A percentile compares a stretch with the other conserved stretches of the same genome.
Evolutionary conservation across 2,888 invertebrate species (phyloP).

Genomic region (Drosophila nigricruria): DNA sequence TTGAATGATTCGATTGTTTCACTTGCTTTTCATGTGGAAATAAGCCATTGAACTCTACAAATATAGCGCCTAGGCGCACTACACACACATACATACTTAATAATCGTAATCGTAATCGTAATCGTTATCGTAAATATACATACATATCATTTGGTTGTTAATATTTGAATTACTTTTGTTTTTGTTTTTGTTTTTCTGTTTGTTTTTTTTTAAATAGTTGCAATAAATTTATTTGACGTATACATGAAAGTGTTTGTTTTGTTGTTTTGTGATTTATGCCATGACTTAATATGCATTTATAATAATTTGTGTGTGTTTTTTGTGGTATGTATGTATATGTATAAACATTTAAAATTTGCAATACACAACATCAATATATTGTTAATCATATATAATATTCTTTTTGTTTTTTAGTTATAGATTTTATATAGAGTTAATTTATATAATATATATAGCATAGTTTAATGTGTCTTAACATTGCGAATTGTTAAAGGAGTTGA

Average conservation of each 20-base stretch:
- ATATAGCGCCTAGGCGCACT: constrained; percentile 45
- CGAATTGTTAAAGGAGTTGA: constrained; percentile 21
- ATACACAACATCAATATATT: constrained; percentile 82
- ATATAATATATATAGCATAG: constrained; percentile 44
- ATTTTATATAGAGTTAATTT: constrained; percentile 48
- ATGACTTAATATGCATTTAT: constrained; percentile 51
- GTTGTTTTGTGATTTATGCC: constrained; percentile 34
- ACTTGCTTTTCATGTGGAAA: constrained; percentile 25
- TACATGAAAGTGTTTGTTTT: constrained; percentile 62
- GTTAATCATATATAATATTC: constrained; percentile 70
- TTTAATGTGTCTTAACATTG: constrained; percentile 46
- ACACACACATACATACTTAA: constrained; percentile 68
- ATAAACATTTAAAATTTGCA: constrained; percentile 80
- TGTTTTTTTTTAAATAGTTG: constrained; percentile 55
- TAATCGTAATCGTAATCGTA: constrained; percentile 48
- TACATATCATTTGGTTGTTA: constrained; percentile 37
- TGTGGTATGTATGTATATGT: constrained; percentile 60
- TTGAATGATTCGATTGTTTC: constrained; percentile 23
- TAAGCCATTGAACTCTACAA: constrained; percentile 51
- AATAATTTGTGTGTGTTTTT: constrained; percentile 27
- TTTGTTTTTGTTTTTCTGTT: no score
- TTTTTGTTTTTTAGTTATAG: constrained; percentile 47
- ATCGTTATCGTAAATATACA: constrained; percentile 46
- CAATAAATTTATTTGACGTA: constrained; percentile 73
- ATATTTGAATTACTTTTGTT: not conserved